Evolutionary conservation across 2,797 vertebrate species (phyloP), one percentile per base, ranked within the genome.

Genomic region (Orestias chungarensis): DNA sequence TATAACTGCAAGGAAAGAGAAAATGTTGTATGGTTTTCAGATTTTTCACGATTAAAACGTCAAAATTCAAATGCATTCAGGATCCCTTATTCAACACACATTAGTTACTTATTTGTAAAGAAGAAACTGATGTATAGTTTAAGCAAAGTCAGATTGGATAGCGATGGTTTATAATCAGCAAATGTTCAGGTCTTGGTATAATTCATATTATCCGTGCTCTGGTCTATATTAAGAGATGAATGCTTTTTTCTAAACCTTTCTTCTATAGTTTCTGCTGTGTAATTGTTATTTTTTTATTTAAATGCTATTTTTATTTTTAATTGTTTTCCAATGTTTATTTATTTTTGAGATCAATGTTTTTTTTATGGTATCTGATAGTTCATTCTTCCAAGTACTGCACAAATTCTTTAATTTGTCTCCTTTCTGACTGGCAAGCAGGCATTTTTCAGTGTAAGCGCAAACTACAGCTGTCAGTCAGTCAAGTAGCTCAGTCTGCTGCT

Each of bases 361-460:
- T n/a, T 76, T 8, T 40, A 27, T 17, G 14, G 68, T 55, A 80
- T 78, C 44, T 40, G 64, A 25, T 35, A 64, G 67, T 55, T 80
- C 42, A 75, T 64, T 79, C 71, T 80, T 68, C 73, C 10, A 14
- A 69, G 80, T 59, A 78, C 49, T 73, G 71, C 47, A 74, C 74
- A 65, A 77, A 64, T 81, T 54, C 61, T 80, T 68, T 81, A 83
- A 87, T 90, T 86, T 88, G 81, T 79, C 73, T 81, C 67, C 70
- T 82, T 87, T 89, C 86, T 89, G 87, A 92, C 87, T 86, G 91
- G 85, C 83, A 86, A 65, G 71, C 71, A 57, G 52, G 77, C 87
- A 80, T 83, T 85, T 74, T 90, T 80, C 73, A 55, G 50, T 74
- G 76, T 79, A 89, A 89, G 81, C 50, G 72, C 77, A 89, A 75